A percentile compares a stretch with the other conserved stretches of the same genome.
phyloP scores from a whole-genome alignment of 2,797 vertebrate genomes.

The Meriones psammophilus region DNA sequence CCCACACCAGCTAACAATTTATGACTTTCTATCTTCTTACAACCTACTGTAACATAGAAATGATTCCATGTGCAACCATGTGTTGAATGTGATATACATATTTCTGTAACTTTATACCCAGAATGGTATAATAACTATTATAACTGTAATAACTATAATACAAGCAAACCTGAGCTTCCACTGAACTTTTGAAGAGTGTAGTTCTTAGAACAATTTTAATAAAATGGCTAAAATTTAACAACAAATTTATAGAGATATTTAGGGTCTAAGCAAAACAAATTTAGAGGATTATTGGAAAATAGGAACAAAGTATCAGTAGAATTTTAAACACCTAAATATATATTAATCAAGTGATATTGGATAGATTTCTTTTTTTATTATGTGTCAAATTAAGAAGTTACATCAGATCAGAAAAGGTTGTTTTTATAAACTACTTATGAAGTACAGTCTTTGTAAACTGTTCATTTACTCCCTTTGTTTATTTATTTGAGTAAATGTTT shows the following conservation, averaged over 20 bases:
- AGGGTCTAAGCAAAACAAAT: neutral
- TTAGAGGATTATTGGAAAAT: neutral
- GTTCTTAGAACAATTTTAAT: neutral
- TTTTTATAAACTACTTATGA: neutral
- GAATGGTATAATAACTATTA: neutral
- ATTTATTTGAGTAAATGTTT: neutral
- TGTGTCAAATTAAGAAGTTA: neutral
- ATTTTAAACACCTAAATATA: neutral
- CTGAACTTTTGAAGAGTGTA: neutral
- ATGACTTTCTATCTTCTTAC: neutral
- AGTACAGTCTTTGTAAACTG: neutral
- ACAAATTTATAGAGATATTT: neutral
- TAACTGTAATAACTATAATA: neutral
- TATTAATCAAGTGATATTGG: neutral
- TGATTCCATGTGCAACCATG: neutral
- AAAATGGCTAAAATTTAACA: neutral
- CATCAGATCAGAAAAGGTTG: neutral
- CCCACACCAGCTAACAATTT: neutral
- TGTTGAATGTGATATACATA: neutral
- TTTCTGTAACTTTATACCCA: neutral
- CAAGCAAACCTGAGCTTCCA: neutral
- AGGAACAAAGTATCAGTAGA: neutral
- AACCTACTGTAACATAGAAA: neutral
- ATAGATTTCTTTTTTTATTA: neutral
- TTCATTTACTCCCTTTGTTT: neutral